Evolutionary conservation across 2,113 vertebrate species (phyloP), one percentile per base, ranked within the genome.

Genomic region (Neotoma lepida): DNA sequence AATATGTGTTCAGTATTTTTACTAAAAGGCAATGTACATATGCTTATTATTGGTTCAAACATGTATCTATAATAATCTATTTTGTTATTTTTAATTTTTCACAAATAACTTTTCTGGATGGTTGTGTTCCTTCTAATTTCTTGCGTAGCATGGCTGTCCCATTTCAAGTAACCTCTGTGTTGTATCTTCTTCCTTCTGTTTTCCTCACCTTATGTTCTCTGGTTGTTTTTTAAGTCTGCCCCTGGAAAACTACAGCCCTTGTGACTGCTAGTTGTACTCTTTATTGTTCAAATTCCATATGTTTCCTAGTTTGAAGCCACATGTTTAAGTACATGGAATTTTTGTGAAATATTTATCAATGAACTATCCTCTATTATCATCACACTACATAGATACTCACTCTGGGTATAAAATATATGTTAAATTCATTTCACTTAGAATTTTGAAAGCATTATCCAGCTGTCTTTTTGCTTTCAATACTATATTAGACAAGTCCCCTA

Each of bases 391-490:
- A 58, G 61, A 68, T 78, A 94, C 13, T 68, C 95, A 41, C 3
- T 1, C 35, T 93, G 10, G 22, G 24, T 78, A 68, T 63, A 88
- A 91, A 90, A 58, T 51, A 54, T 20, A 14, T 2, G 4, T 56
- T 64, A 77, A 56, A 96, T 88, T 15, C 1, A 84, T 93, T 89
- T 94, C 28, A 44, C 14, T 56, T 33, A 73, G 61, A 95, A 94
- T 88, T 90, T 30, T 44, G 1, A 90, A 84, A 68, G 3, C 6
- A 51, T 54, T 89, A 54, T 54, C 17, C 18, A 6, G 9, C n/a
- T 92, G 7, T 61, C 33, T 49, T 58, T 49, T 68, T 54, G 10
- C 12, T 85, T 90, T 51, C 9, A 63, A 20, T 80, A 85, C 41
- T 87, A 9, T 39, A 92, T 84, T 86, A 77, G 15, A 86, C 9